Evolutionary conservation across 2,113 vertebrate species (phyloP).

Genomic region (Hepsetus odoe): DNA sequence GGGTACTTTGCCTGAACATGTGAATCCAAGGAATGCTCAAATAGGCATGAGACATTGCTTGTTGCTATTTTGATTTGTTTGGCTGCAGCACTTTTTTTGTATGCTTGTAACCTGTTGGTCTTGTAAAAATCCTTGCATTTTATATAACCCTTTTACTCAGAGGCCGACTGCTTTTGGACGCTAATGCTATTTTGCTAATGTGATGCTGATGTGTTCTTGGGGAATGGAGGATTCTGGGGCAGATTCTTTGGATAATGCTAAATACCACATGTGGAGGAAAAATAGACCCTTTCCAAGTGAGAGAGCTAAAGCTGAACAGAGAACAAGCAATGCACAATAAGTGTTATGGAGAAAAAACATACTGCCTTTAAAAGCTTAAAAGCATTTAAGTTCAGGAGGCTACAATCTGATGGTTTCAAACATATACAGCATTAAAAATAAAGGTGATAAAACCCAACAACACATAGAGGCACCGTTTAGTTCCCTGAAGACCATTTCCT

Average conservation of each 20-base stretch:
- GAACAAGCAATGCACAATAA: not conserved
- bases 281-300: not conserved
- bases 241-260: not conserved
- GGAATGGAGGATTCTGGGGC: conserved; percentile 4
- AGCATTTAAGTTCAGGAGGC: not conserved
- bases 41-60: conserved; percentile 63
- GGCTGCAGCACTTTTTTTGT: conserved; percentile 50
- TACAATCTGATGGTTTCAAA: no score
- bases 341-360: not conserved
- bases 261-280: not conserved
- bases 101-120: conserved; percentile 64
- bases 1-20: conserved; percentile 13
- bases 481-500: not conserved
- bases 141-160: conserved; percentile 68
- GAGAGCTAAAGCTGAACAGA: not conserved
- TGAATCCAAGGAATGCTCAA: conserved; percentile 62
- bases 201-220: conserved; percentile 51
- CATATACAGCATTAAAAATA: not conserved
- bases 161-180: conserved; percentile 65
- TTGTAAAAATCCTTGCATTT: conserved; percentile 65
- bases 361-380: not conserved
- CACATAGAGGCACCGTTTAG: not conserved
- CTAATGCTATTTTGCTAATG: conserved; percentile 65
- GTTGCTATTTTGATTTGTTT: conserved; percentile 67
- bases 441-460: not conserved